These are phyloP conservation scores for Saturnia pavonia DNA, from an alignment of 2,888 invertebrate species.

Conservation along the genomic window DNA sequence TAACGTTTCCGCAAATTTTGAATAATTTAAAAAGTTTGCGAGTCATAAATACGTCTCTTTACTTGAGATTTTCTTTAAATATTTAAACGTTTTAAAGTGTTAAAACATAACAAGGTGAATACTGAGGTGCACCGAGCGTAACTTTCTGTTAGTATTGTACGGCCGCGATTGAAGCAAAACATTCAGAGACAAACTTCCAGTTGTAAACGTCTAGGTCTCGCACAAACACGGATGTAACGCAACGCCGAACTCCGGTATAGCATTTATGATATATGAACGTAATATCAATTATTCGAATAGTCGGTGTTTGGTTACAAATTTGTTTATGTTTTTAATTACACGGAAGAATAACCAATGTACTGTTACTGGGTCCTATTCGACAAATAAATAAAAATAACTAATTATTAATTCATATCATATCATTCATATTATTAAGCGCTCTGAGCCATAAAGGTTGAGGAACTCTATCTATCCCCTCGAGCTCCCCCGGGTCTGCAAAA, in stretches of 20 bases:
- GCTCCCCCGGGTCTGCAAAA: too few relatives aligned
- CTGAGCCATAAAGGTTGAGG: too few relatives aligned
- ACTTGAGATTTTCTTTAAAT: not conserved
- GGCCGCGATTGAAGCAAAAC: constrained; percentile 2
- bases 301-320: not conserved
- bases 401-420: too few relatives aligned
- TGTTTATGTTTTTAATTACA: not conserved
- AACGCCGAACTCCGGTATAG: constrained; percentile 16
- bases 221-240: constrained; percentile 21
- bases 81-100: not conserved
- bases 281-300: constrained; percentile 10
- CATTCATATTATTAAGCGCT: too few relatives aligned
- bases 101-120: constrained; percentile 2
- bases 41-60: not conserved
- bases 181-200: constrained; percentile 8
- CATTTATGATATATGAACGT: constrained; percentile 23
- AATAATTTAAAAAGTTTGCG: not conserved
- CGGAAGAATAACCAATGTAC: not conserved
- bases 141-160: constrained; percentile 2
- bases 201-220: not conserved
- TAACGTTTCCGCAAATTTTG: not conserved
- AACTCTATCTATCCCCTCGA: too few relatives aligned
- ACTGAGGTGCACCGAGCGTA: not conserved
- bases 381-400: too few relatives aligned
- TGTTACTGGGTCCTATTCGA: too few relatives aligned